Evolutionary conservation across 2,113 vertebrate species (phyloP), one percentile per base, ranked within the genome.

Genomic region (Picathartes gymnocephalus): DNA sequence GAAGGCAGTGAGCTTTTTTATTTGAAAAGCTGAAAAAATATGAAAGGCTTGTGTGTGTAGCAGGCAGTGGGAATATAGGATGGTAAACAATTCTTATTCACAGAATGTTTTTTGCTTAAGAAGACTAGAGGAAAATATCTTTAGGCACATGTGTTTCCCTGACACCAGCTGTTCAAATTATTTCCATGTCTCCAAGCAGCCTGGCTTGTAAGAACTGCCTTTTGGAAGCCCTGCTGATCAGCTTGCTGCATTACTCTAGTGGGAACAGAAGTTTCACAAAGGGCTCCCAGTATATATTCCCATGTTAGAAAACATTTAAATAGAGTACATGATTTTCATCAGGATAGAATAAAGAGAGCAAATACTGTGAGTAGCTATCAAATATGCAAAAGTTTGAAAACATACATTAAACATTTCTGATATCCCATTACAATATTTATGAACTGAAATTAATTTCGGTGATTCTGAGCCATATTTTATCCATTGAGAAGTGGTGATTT

Each of bases 141-240:
- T 90, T 78, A 94, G 48, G 57, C 53, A 78, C 48, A 50, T 78
- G 25, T 74, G 40, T 35, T 69, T 88, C 48, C 40, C 60, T 90
- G 60, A 78, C 56, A 90, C 56, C n/a, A 86, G 53, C 72, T 90
- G 71, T 92, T 92, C 6, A 93, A 86, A 88, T 88, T 51, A 87
- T 93, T 91, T 84, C 77, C 20, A 21, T 53, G 53, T 84, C 53
- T 81, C 73, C 40, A 30, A 91, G 58, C 51, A 89, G 72, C 37
- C 72, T 90, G 82, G 53, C 18, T 93, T 86, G 40, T 48, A 81
- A 84, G 48, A 13, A 33, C 44, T 94, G 88, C 64, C 40, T 90
- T 85, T 83, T 56, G 71, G 25, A n/a, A 70, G 47, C 35, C 79
- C 74, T 90, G 85, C 68, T 2, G 44, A 81, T 60, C 18, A 81